These are phyloP conservation scores for Pristionchus arcanus DNA, from an alignment of 2,888 invertebrate genomes.

Conservation along the genomic window DNA sequence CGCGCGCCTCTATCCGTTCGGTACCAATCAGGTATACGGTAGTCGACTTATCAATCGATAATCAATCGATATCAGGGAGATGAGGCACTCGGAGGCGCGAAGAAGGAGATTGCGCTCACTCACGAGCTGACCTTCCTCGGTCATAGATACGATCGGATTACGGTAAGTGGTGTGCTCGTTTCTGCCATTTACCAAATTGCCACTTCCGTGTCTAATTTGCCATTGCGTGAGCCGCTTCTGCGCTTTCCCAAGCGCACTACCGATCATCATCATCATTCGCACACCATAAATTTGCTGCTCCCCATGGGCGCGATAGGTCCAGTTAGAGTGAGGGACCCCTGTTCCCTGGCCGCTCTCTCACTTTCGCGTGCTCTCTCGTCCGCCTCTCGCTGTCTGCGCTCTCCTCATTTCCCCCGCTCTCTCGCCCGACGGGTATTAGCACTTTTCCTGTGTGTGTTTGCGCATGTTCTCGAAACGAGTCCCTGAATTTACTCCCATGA, in stretches of 20 bases:
- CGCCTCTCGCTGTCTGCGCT: neutral
- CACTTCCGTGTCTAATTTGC: neutral
- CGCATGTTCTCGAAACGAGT: slow-evolving; percentile 50
- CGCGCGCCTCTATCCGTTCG: slow-evolving; percentile 78
- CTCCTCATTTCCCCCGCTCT: slow-evolving; percentile 25
- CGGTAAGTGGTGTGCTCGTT: slow-evolving; percentile 34
- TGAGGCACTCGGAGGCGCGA: neutral
- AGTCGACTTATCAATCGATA: neutral
- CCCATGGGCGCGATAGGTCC: slow-evolving; percentile 18
- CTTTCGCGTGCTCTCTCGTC: neutral
- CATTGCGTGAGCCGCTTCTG: slow-evolving; percentile 28
- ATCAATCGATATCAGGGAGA: slow-evolving; percentile 42
- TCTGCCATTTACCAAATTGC: neutral
- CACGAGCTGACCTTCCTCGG: slow-evolving; percentile 42
- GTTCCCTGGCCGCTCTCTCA: slow-evolving; percentile 29
- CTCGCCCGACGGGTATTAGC: slow-evolving; percentile 46
- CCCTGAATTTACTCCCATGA: neutral
- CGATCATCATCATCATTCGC: slow-evolving; percentile 19
- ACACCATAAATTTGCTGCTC: slow-evolving; percentile 28
- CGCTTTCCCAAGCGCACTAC: neutral
- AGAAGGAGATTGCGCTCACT: neutral
- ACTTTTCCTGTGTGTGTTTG: slow-evolving; percentile 23
- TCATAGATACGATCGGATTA: slow-evolving; percentile 25
- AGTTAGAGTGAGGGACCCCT: neutral
- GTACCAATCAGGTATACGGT: slow-evolving; percentile 57